A percentile compares a stretch with the other conserved stretches of the same genome.
Conservation (phyloP, 2,113 vertebrate species). For the Phodopus roborovskii region DNA sequence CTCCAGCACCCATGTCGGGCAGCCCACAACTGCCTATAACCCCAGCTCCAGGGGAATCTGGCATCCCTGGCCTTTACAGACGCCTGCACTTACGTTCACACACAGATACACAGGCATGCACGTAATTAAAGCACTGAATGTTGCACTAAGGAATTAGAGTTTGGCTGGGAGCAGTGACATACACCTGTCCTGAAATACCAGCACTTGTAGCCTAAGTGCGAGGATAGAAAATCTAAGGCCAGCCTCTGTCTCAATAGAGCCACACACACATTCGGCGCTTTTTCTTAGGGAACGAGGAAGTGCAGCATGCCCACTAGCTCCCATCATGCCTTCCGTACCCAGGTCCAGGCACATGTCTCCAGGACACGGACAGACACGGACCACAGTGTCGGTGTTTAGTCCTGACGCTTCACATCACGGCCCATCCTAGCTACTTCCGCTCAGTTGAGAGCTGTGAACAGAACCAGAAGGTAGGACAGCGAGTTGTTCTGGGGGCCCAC, state of each 20-base stretch:
- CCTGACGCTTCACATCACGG: not conserved
- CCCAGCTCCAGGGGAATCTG: not conserved
- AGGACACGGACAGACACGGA: not conserved
- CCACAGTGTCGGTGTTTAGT: not conserved
- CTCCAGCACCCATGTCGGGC: not conserved
- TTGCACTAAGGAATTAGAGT: not conserved
- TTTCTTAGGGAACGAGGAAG: not conserved
- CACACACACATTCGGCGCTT: not conserved
- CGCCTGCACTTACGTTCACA: not conserved
- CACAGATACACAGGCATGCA: not conserved
- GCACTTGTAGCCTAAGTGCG: not conserved
- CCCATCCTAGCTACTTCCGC: not conserved
- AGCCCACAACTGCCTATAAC: not conserved
- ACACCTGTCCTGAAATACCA: not conserved
- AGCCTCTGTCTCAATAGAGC: not conserved
- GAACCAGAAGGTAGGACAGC: not conserved
- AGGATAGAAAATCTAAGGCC: not conserved
- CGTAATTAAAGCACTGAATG: not conserved
- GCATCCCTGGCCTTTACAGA: not conserved
- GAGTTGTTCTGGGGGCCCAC: too few species aligned
- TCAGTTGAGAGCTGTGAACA: not conserved
- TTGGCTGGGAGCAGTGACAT: not conserved
- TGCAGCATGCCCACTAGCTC: not conserved
- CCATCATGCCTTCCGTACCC: not conserved
- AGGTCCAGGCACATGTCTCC: not conserved